Evolutionary conservation across 2,888 invertebrate genomes (phyloP).

Genomic region (Caenorhabditis sp.): DNA sequence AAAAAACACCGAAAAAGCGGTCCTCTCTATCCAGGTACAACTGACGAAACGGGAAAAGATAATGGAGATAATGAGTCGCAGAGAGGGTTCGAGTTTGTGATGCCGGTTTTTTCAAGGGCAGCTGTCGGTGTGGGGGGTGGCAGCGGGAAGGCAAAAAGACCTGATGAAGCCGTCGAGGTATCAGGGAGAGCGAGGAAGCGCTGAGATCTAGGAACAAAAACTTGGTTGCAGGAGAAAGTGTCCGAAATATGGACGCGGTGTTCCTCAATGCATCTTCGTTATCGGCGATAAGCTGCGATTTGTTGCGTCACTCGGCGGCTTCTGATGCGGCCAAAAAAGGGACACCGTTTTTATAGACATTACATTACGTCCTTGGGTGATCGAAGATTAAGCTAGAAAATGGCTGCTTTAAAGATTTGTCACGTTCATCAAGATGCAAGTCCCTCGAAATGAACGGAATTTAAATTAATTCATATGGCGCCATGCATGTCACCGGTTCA

Average conservation of each 20-base stretch:
- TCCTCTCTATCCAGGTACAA: constrained; percentile 35
- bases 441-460: constrained; percentile 2
- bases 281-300: constrained; percentile 47
- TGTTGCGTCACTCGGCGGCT: constrained; percentile 44
- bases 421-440: neutral
- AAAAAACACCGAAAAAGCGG: constrained; percentile 25
- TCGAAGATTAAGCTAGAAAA: constrained; percentile 35
- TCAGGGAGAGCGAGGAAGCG: constrained; percentile 20
- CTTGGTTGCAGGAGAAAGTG: constrained; percentile 40
- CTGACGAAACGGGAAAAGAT: constrained; percentile 32
- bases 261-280: constrained; percentile 41
- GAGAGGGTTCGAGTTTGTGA: constrained; percentile 40
- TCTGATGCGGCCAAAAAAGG: constrained; percentile 3
- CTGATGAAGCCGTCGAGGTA: constrained; percentile 39
- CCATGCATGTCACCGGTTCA: constrained; percentile 3
- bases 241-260: constrained; percentile 46
- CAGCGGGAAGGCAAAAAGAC: constrained; percentile 11
- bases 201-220: constrained; percentile 31
- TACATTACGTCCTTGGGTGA: constrained; percentile 24
- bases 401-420: constrained; percentile 12
- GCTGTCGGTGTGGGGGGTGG: constrained; percentile 28
- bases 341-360: constrained; percentile 23
- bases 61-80: constrained; percentile 55
- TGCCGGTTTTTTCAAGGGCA: constrained; percentile 62
- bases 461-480: no score